phyloP scores from a whole-genome alignment of 2,888 invertebrate species.

The Cyrtodaria siliqua region DNA sequence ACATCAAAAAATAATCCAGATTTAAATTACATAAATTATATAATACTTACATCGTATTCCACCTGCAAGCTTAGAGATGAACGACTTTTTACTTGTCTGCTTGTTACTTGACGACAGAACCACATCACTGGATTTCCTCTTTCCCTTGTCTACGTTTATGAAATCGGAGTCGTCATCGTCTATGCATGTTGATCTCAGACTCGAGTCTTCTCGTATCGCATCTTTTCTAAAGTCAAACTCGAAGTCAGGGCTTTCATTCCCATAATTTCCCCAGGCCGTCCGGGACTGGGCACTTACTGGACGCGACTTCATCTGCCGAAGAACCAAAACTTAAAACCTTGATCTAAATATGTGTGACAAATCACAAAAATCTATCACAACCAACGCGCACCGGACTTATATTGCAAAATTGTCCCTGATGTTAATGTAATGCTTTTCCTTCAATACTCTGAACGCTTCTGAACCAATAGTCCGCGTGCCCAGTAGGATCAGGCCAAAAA shows the following conservation, averaged over 20 bases:
- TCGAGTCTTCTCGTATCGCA: slow-evolving; percentile 73
- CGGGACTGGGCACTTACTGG: slow-evolving; percentile 80
- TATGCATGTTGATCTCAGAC: slow-evolving; percentile 65
- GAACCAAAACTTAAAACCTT: too few relatives aligned
- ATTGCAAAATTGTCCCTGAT: too few relatives aligned
- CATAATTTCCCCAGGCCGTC: slow-evolving; percentile 77
- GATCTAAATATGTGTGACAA: too few relatives aligned
- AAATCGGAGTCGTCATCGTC: slow-evolving; percentile 71
- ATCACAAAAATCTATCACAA: too few relatives aligned
- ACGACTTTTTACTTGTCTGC: slow-evolving; percentile 65
- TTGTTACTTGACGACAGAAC: slow-evolving; percentile 43
- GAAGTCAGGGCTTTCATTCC: slow-evolving; percentile 65
- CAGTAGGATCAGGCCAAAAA: too few relatives aligned
- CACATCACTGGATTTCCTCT: slow-evolving; percentile 44
- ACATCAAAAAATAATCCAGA: too few relatives aligned
- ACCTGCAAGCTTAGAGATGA: slow-evolving; percentile 78
- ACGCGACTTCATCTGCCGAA: slow-evolving; percentile 52
- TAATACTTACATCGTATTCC: slow-evolving; percentile 85
- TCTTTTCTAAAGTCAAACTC: slow-evolving; percentile 74
- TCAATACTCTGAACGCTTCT: too few relatives aligned
- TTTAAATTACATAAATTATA: too few relatives aligned
- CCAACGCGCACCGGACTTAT: too few relatives aligned
- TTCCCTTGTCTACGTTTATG: slow-evolving; percentile 59
- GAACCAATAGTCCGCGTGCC: too few relatives aligned
- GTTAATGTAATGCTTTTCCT: too few relatives aligned